A percentile compares a stretch with the other conserved stretches of the same genome.
These are phyloP conservation scores for Andrena hattorfiana DNA, from an alignment of 2,888 invertebrate genomes.

Conservation along the genomic window DNA sequence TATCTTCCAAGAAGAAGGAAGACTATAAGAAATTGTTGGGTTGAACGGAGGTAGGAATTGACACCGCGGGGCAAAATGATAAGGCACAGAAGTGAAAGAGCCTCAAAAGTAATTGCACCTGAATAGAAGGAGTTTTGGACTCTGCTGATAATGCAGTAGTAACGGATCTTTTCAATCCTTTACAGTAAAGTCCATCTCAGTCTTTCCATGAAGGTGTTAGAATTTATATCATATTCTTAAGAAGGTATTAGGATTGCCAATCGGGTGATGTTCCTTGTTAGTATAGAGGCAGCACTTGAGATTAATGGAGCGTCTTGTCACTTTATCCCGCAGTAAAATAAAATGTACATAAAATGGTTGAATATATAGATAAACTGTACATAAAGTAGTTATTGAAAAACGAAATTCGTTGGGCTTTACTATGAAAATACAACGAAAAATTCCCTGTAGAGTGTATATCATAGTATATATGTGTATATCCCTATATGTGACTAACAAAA, in stretches of 20 bases:
- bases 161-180: too few species aligned
- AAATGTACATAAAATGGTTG: neutral
- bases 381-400: neutral
- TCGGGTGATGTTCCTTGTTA: too few species aligned
- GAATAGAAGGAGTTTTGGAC: too few species aligned
- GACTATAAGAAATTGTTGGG: neutral
- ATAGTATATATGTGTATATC: neutral
- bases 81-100: neutral
- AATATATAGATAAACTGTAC: neutral
- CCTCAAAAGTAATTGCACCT: too few species aligned
- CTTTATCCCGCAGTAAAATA: neutral
- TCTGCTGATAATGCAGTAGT: too few species aligned
- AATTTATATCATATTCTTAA: too few species aligned
- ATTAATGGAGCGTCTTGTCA: neutral
- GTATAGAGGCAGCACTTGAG: neutral
- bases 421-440: neutral
- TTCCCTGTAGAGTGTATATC: neutral
- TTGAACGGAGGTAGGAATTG: neutral
- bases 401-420: neutral
- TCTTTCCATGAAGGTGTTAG: too few species aligned
- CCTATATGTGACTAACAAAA: neutral
- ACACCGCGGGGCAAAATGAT: neutral
- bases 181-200: too few species aligned
- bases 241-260: too few species aligned
- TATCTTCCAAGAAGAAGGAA: neutral